A percentile compares a stretch with the other conserved stretches of the same genome.
phyloP scores from a whole-genome alignment of 1,140 invertebrate genomes.

The Monochamus saltuarius region DNA sequence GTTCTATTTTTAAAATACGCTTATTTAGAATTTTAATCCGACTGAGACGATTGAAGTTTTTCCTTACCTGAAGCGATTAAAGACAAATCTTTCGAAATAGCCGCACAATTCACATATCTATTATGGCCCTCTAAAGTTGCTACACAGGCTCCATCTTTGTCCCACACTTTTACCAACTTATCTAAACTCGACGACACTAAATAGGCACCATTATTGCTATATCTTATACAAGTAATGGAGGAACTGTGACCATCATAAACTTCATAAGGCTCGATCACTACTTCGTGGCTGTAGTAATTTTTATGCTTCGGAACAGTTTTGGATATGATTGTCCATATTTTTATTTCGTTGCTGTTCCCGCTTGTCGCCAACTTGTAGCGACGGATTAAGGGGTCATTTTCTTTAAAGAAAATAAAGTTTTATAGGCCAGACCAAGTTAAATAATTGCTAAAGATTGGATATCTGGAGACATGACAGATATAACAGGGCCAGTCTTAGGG shows the following conservation, averaged over 20 bases:
- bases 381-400: conserved; percentile 52
- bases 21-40: no score
- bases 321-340: conserved; percentile 68
- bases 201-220: conserved; percentile 60
- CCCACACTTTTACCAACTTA: conserved; percentile 71
- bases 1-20: no score
- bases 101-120: conserved; percentile 72
- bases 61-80: conserved; percentile 64
- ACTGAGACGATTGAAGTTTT: no score
- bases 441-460: no score
- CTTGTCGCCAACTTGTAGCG: conserved; percentile 65
- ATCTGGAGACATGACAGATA: no score
- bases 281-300: conserved; percentile 26
- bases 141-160: conserved; percentile 54
- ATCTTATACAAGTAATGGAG: conserved; percentile 64
- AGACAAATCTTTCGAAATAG: conserved; percentile 65
- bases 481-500: no score
- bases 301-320: conserved; percentile 42
- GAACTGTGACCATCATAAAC: conserved; percentile 50
- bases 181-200: conserved; percentile 69
- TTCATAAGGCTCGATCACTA: conserved; percentile 34
- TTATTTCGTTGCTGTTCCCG: conserved; percentile 73
- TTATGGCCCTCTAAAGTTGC: conserved; percentile 60
- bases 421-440: neutral
- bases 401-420: conserved; percentile 39